Conservation (phyloP, 2,113 vertebrate species). For the Epinephelus lanceolatus region DNA sequence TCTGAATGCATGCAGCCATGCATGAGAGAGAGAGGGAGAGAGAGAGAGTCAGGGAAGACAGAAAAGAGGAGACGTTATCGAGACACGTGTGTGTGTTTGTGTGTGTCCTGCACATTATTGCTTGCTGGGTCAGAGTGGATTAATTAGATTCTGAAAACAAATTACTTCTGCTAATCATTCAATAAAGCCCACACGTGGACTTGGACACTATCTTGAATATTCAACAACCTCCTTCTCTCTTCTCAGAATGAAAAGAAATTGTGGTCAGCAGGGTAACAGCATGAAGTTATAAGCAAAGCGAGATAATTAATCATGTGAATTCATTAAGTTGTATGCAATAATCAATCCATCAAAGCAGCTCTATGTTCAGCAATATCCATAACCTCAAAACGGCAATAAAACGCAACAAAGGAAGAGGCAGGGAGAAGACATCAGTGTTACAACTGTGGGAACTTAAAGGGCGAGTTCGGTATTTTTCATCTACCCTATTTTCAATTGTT, state of each 20-base stretch:
- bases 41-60: not conserved
- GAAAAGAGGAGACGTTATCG: slow-evolving; percentile 2
- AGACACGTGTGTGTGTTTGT: slow-evolving; percentile 4
- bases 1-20: slow-evolving; percentile 43
- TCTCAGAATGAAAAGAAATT: slow-evolving; percentile 57
- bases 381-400: slow-evolving; percentile 50
- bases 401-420: slow-evolving; percentile 16
- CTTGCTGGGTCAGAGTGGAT: slow-evolving; percentile 69
- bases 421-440: not conserved
- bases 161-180: slow-evolving; percentile 82
- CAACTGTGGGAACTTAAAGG: slow-evolving; percentile 17
- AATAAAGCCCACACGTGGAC: slow-evolving; percentile 74
- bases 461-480: too few relatives aligned
- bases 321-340: slow-evolving; percentile 57
- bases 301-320: slow-evolving; percentile 70
- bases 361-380: slow-evolving; percentile 33
- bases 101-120: slow-evolving; percentile 56
- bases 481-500: too few relatives aligned
- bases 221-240: slow-evolving; percentile 49
- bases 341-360: slow-evolving; percentile 55
- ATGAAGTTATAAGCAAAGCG: slow-evolving; percentile 63
- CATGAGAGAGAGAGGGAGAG: not conserved
- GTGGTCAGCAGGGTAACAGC: slow-evolving; percentile 67
- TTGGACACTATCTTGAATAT: slow-evolving; percentile 75
- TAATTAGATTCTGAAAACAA: slow-evolving; percentile 84